Conservation (phyloP, 2,888 invertebrate species). For the Tryphoninae sp. region DNA sequence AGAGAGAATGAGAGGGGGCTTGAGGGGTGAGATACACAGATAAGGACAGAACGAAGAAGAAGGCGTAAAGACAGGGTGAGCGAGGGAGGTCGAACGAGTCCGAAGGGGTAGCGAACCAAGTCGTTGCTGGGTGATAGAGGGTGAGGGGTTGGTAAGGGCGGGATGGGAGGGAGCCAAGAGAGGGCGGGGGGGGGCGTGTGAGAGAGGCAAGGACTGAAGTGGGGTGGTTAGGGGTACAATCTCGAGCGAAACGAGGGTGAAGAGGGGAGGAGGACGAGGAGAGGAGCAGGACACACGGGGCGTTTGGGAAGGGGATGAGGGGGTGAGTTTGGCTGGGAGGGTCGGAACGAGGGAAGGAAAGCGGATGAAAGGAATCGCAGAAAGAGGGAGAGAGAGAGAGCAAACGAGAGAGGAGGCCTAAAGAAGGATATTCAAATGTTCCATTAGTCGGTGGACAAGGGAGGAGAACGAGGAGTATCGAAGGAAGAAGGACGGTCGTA, state of each 20-base stretch:
- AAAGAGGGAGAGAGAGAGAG: background rate
- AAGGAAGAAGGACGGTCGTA: slow-evolving; percentile 6
- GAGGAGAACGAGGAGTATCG: slow-evolving; percentile 23
- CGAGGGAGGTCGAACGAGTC: slow-evolving; percentile 31
- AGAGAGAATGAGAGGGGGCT: background rate
- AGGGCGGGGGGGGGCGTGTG: too few relatives aligned
- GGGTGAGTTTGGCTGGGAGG: slow-evolving; percentile 14
- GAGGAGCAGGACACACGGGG: too few relatives aligned
- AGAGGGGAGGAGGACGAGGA: background rate
- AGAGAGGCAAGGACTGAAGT: background rate
- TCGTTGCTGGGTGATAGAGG: slow-evolving; percentile 60
- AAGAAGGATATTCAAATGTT: slow-evolving; percentile 29
- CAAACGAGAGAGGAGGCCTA: background rate
- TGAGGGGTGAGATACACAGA: background rate
- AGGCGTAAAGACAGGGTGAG: slow-evolving; percentile 43
- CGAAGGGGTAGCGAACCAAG: slow-evolving; percentile 54
- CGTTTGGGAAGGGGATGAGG: background rate
- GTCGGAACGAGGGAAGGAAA: slow-evolving; percentile 15
- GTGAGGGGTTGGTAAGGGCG: background rate
- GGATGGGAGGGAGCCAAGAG: background rate
- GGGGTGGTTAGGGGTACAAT: too few relatives aligned
- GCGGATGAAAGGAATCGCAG: slow-evolving; percentile 5
- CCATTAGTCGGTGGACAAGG: slow-evolving; percentile 27
- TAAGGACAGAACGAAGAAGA: slow-evolving; percentile 1
- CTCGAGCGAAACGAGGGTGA: background rate